Percentiles rank a stretch among this genome's conserved stretches.
phyloP scores from a whole-genome alignment of 2,113 vertebrate genomes.

The Steatornis caripensis region DNA sequence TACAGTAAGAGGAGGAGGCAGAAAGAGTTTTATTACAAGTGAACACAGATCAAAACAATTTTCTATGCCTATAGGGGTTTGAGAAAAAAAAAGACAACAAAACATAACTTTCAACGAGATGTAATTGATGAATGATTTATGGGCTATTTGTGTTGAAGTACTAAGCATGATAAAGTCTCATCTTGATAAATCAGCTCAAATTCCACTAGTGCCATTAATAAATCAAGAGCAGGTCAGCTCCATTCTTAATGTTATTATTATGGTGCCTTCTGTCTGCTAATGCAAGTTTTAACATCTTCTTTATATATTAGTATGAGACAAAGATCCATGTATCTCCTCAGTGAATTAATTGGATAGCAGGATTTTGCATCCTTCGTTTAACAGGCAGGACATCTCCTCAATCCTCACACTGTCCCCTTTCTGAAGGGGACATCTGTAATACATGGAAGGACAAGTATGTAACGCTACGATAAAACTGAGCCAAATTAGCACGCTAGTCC shows the following conservation, averaged over 20 bases:
- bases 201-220: constrained; percentile 27
- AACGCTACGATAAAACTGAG: background rate
- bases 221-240: constrained; percentile 3
- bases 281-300: constrained; percentile 34
- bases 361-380: background rate
- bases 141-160: background rate
- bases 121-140: constrained; percentile 17
- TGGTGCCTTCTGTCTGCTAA: constrained; percentile 9
- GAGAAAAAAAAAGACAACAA: background rate
- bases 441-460: background rate
- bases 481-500: background rate
- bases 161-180: background rate
- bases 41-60: background rate
- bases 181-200: constrained; percentile 39
- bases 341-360: background rate
- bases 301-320: background rate
- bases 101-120: background rate
- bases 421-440: background rate
- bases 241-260: background rate
- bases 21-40: background rate
- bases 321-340: background rate
- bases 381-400: background rate
- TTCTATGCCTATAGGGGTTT: background rate
- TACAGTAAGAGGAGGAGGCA: background rate
- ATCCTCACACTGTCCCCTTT: background rate